Percentiles rank a stretch among this genome's conserved stretches.
These are phyloP conservation scores for Gallinago jamesoni DNA, from an alignment of 2,113 vertebrate genomes.

Conservation along the genomic window DNA sequence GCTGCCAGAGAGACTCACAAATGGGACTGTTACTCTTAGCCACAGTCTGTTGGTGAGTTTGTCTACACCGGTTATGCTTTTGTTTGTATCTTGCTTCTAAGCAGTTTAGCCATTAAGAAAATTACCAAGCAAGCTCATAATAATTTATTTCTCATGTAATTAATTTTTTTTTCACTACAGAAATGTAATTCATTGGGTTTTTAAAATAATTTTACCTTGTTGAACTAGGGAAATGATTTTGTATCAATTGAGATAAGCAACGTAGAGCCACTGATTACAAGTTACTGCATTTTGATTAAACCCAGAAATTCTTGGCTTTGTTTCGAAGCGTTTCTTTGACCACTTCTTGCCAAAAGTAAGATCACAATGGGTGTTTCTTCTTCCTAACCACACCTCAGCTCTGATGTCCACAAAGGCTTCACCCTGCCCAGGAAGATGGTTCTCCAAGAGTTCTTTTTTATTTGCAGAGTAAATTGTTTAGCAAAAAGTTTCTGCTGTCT, in stretches of 20 bases:
- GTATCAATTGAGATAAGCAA: background rate
- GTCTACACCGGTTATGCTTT: background rate
- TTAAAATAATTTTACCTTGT: background rate
- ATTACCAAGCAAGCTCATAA: background rate
- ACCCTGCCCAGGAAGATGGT: background rate
- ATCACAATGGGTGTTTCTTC: background rate
- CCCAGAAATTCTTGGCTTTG: background rate
- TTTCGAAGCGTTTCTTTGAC: background rate
- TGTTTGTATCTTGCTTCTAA: background rate
- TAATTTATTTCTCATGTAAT: slow-evolving; percentile 3
- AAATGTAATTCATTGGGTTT: background rate
- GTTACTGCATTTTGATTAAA: background rate
- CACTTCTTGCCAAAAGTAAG: background rate
- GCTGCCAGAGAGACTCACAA: background rate
- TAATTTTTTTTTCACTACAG: too few relatives aligned
- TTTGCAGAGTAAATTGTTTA: background rate
- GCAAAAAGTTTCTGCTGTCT: background rate
- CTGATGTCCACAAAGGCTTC: background rate
- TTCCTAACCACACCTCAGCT: background rate
- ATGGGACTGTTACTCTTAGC: background rate
- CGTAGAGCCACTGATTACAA: background rate
- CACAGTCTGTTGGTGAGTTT: background rate
- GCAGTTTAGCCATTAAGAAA: background rate
- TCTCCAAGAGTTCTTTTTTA: background rate
- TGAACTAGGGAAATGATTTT: background rate